Base-by-base conservation (phyloP, 2,113 vertebrate genomes). In the Tragelaphus buxtoni region DNA sequence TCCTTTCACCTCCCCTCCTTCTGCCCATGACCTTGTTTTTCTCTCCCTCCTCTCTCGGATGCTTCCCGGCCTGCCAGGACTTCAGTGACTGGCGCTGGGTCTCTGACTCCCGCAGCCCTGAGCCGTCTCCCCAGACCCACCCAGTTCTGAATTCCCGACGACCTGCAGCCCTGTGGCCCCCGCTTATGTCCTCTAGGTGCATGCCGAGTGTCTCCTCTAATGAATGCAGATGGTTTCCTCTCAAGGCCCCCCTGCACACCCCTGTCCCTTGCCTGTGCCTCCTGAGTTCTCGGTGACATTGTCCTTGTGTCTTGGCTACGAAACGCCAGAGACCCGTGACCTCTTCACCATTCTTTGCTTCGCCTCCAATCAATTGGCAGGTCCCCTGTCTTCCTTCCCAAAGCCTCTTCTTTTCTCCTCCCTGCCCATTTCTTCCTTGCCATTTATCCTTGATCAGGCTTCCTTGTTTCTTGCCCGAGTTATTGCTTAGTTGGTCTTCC, bases 1-100 rank as follows among this genome's bases (percentile, higher is more conserved):
- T 51, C 4, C 11, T 65, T 53, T n/a, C 12, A 5, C 32, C 49
- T 39, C 69, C 16, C 8, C 8, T 18, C 5, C 14, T 30, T 18
- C 12, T 76, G 42, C 30, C 74, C 13, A 39, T 2, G 7, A 14
- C 42, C 30, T 45, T 10, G 10, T 18, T 49, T 45, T 20, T 55
- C 11, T 47, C 28, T 14, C 5, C 7, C 30, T 14, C 32, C 9
- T 69, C 13, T 14, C 49, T 28, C 16, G 4, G 10, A 13, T n/a
- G 77, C 26, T 32, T 16, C 16, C 30, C 0, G 2, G 9, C 14
- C 63, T 45, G 24, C 35, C 7, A 0, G 16, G 42, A n/a, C 42
- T 5, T 56, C 53, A 60, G 12, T 10, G 39, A 13, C 32, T 5
- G 3, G 49, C 6, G 14, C 32, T 9, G 26, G 1, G 22, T 76